A percentile compares a stretch with the other conserved stretches of the same genome.
Conservation (phyloP, 1,140 invertebrate genomes). For the Lepidurus packardi region DNA sequence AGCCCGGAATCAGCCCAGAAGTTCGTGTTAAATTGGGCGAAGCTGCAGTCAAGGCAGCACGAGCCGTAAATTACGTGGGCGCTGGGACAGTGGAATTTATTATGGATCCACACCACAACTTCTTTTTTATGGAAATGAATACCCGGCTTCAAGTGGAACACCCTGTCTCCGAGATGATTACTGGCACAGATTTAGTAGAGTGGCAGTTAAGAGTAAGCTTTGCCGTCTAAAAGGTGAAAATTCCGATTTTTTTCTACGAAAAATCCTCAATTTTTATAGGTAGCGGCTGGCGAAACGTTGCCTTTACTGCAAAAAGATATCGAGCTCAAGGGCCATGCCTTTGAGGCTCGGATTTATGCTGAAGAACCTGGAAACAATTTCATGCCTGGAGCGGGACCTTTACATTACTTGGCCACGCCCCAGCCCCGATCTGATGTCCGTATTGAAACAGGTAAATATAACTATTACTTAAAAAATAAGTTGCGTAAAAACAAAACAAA, state of each 20-base stretch:
- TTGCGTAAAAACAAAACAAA: background rate
- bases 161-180: constrained; percentile 97
- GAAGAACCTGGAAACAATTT: constrained; percentile 81
- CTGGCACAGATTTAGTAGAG: constrained; percentile 87
- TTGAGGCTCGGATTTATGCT: constrained; percentile 93
- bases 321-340: constrained; percentile 69
- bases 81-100: constrained; percentile 96
- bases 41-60: constrained; percentile 83
- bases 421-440: constrained; percentile 54
- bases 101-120: constrained; percentile 74
- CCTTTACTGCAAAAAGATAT: constrained; percentile 75
- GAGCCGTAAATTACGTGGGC: constrained; percentile 89
- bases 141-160: constrained; percentile 91
- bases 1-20: constrained; percentile 73
- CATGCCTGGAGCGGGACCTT: constrained; percentile 75
- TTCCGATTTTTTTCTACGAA: constrained; percentile 41
- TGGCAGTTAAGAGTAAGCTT: constrained; percentile 73
- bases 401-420: constrained; percentile 66
- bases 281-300: constrained; percentile 77
- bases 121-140: constrained; percentile 99
- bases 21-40: constrained; percentile 71
- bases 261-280: constrained; percentile 43
- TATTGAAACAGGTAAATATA: constrained; percentile 64
- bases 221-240: constrained; percentile 19
- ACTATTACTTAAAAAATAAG: constrained; percentile 16